Conservation (phyloP, 2,888 invertebrate genomes). For the Gastracanthus pulcherrimus region DNA sequence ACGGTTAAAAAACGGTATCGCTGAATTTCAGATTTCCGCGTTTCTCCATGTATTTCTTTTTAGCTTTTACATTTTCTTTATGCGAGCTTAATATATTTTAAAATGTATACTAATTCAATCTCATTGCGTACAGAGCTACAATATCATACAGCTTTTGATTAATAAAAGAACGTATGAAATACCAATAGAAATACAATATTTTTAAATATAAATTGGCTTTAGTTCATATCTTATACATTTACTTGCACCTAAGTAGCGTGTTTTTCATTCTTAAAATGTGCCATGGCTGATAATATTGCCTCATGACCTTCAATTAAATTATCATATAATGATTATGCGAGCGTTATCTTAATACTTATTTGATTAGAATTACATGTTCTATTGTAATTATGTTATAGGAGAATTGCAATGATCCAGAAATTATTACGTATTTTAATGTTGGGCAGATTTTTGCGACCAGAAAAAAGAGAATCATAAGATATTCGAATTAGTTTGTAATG, state of each 20-base stretch:
- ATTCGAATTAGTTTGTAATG: too few relatives aligned
- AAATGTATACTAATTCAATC: background rate
- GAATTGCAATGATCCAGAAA: background rate
- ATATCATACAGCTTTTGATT: background rate
- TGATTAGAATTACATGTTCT: slow-evolving; percentile 19
- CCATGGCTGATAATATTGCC: slow-evolving; percentile 41
- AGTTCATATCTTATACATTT: background rate
- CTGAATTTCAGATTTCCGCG: slow-evolving; percentile 17
- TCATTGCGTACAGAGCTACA: background rate
- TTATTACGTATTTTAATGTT: background rate
- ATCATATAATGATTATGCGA: slow-evolving; percentile 45
- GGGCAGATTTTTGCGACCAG: too few relatives aligned
- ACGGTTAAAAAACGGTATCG: slow-evolving; percentile 10
- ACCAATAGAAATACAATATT: too few relatives aligned
- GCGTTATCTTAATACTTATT: slow-evolving; percentile 18
- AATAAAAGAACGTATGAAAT: too few relatives aligned
- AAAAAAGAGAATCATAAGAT: too few relatives aligned
- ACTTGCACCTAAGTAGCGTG: background rate
- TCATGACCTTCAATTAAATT: slow-evolving; percentile 48
- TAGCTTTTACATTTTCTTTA: background rate
- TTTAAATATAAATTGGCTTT: background rate
- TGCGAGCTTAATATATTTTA: background rate
- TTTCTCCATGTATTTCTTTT: background rate
- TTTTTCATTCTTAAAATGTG: slow-evolving; percentile 49
- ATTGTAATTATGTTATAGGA: background rate